Evolutionary conservation across 1,140 invertebrate genomes (phyloP), one percentile per base, ranked within the genome.

Genomic region (Chironomus tepperi): DNA sequence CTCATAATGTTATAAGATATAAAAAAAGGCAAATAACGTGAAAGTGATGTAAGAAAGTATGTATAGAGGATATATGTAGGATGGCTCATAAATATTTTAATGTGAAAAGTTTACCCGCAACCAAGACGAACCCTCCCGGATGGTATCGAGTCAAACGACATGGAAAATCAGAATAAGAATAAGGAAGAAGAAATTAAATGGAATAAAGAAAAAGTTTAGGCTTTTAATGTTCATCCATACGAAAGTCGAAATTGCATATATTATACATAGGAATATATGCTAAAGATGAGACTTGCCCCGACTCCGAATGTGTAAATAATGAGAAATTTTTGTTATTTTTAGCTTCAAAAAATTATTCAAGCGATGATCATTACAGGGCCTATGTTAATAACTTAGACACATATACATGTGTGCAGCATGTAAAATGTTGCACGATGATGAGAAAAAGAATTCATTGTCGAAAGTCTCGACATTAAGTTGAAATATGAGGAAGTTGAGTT

Each of bases 371-470:
- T 34, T 34, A 34, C 24, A 34, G 24, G 24, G 24, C 24, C 24
- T 34, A 34, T 34, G 24, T 34, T 34, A 34, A 34, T 34, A 34
- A 34, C 24, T 34, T 34, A 34, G 24, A 34, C 24, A 34, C 24
- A 34, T n/a, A n/a, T 34, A 34, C 24, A 34, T 34, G 24, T 34
- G 5, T 2, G 24, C 24, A 34, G n/a, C 5, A 34, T 34, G 24
- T 34, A 34, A 34, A 34, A 34, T 34, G 24, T 34, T 34, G 24
- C 24, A 34, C 24, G 24, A 34, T 34, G 47, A 57, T 57, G 47
- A n/a, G 47, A n/a, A 57, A 57, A n/a, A n/a, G n/a, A n/a, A 57
- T 57, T 57, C 47, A 57, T 57, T 57, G 47, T 57, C 47, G 47
- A 57, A 57, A 57, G 8, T n/a, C 47, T 57, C 12, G 10, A n/a